Conservation (phyloP, 2,113 vertebrate genomes). For the Macrotus californicus region DNA sequence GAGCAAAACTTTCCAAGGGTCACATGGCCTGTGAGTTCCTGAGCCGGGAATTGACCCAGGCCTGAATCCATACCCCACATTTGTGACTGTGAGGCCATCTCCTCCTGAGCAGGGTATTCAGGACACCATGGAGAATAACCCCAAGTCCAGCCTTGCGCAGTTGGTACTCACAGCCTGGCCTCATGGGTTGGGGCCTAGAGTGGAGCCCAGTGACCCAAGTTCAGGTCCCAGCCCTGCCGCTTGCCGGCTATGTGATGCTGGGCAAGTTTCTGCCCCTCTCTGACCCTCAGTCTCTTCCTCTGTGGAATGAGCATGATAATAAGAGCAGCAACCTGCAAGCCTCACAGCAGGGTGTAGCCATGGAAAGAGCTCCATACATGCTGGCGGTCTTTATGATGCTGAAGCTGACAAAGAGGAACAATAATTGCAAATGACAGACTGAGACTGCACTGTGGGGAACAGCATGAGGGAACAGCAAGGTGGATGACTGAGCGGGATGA, state of each 20-base stretch:
- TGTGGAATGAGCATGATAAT: not conserved
- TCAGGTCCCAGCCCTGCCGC: not conserved
- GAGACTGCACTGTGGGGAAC: not conserved
- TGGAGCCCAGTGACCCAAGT: not conserved
- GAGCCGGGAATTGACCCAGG: not conserved
- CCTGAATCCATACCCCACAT: not conserved
- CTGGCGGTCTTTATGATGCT: not conserved
- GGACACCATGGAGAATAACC: not conserved
- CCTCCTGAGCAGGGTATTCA: rapidly evolving
- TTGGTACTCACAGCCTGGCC: not conserved
- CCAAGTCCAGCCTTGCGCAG: not conserved
- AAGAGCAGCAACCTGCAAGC: not conserved
- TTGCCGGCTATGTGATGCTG: not conserved
- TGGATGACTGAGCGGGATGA: not conserved
- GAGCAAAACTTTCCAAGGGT: rapidly evolving
- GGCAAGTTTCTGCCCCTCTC: not conserved
- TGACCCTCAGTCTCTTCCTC: not conserved
- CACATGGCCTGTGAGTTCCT: not conserved
- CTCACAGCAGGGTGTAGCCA: not conserved
- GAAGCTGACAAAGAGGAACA: not conserved
- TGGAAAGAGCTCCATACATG: not conserved
- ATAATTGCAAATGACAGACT: not conserved
- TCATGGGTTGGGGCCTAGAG: not conserved
- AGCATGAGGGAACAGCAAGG: not conserved
- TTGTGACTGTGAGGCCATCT: not conserved